phyloP scores from a whole-genome alignment of 2,888 invertebrate species.

The Tenthredo notha region DNA sequence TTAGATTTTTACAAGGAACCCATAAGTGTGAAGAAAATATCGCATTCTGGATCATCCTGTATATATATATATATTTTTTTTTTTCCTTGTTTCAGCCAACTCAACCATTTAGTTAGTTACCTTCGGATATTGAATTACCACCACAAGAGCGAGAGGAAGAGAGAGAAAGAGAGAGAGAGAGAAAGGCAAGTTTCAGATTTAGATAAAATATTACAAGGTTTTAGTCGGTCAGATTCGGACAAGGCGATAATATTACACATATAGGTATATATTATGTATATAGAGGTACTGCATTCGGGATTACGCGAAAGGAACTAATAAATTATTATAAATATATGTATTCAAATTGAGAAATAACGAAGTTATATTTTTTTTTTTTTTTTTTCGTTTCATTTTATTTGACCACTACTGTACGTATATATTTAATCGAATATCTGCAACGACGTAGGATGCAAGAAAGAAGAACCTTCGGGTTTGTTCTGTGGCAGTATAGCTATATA shows the following conservation, averaged over 20 bases:
- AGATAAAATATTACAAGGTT: neutral
- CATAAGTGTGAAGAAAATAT: too few species aligned
- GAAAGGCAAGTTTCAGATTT: neutral
- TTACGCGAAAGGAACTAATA: too few species aligned
- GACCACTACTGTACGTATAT: neutral
- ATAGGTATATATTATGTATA: neutral
- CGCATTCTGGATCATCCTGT: too few species aligned
- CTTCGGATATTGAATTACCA: neutral
- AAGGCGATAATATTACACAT: neutral
- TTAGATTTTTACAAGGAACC: too few species aligned
- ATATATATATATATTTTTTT: neutral
- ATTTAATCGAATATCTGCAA: too few species aligned
- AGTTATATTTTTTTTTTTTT: too few species aligned
- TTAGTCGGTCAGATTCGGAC: neutral
- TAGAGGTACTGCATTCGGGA: too few species aligned
- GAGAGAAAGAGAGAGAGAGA: neutral
- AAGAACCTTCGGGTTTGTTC: neutral
- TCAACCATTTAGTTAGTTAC: slow-evolving; percentile 1
- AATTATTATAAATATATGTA: too few species aligned
- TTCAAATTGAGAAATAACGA: too few species aligned
- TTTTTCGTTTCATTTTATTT: neutral
- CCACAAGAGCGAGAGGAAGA: neutral
- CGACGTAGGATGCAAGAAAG: neutral
- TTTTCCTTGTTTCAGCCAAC: neutral
- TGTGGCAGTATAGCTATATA: neutral